Percentiles rank a stretch among this genome's conserved stretches.
Evolutionary conservation across 1,140 invertebrate species (phyloP).

Genomic region (Aphelinus atriplicis): DNA sequence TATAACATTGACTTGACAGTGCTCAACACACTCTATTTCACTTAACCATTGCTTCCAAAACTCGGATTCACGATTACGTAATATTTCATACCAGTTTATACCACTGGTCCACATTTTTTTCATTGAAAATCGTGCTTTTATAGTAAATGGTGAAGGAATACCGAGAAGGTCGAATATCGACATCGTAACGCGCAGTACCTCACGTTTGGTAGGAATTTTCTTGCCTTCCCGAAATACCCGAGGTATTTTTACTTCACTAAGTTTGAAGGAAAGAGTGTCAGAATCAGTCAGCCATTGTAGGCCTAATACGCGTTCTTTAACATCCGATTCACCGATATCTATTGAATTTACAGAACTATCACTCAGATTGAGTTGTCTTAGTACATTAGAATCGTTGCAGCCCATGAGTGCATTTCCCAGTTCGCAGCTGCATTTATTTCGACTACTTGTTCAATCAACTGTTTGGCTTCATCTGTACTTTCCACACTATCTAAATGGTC

Average conservation of each 20-base stretch:
- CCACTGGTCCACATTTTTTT: constrained; percentile 42
- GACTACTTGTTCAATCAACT: too few species aligned
- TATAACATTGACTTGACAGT: too few species aligned
- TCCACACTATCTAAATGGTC: too few species aligned
- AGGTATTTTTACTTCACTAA: constrained; percentile 1
- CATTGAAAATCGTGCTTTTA: constrained; percentile 42
- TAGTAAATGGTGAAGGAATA: constrained; percentile 38
- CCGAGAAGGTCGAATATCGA: constrained; percentile 47
- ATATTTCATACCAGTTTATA: constrained; percentile 43
- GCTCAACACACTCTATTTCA: too few species aligned
- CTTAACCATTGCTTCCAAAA: too few species aligned
- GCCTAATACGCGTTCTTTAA: constrained; percentile 15
- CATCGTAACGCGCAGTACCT: constrained; percentile 39
- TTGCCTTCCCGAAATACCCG: constrained; percentile 15
- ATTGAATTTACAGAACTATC: too few species aligned
- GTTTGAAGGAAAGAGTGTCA: constrained; percentile 8
- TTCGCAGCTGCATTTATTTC: too few species aligned
- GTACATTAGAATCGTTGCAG: too few species aligned
- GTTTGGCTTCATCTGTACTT: too few species aligned
- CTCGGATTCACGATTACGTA: neutral
- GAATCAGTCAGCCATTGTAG: constrained; percentile 4
- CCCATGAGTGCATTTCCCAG: too few species aligned
- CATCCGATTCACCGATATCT: neutral
- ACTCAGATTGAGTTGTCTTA: too few species aligned
- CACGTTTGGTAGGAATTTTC: constrained; percentile 34